A percentile compares a stretch with the other conserved stretches of the same genome.
phyloP scores from a whole-genome alignment of 2,113 vertebrate species.

The Puntigrus tetrazona region DNA sequence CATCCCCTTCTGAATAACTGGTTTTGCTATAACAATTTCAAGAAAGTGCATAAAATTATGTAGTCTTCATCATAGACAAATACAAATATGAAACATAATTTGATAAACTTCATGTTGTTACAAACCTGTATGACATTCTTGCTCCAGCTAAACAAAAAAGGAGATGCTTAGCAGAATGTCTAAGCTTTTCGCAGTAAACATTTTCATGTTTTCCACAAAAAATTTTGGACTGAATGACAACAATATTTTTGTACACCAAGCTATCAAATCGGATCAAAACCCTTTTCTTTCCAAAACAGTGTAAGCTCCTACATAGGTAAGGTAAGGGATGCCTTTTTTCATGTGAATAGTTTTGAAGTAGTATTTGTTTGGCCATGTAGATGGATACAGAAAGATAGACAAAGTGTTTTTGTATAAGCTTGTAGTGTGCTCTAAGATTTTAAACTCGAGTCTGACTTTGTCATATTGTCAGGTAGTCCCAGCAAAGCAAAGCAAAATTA shows the following conservation, averaged over 20 bases:
- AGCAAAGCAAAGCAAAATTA: not conserved
- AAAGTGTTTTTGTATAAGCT: not conserved
- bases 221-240: not conserved
- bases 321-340: not conserved
- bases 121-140: not conserved
- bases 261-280: not conserved
- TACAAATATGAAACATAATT: not conserved
- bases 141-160: not conserved
- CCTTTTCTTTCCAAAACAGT: too few species aligned
- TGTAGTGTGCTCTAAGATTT: not conserved
- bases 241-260: not conserved
- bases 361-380: not conserved
- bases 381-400: not conserved
- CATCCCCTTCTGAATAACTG: not conserved
- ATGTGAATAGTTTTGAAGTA: not conserved
- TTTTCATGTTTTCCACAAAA: not conserved
- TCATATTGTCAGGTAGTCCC: not conserved
- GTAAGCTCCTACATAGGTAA: not conserved
- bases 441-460: not conserved
- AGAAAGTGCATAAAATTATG: too few species aligned
- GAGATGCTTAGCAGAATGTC: not conserved
- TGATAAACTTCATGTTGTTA: not conserved
- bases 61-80: too few species aligned
- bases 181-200: not conserved
- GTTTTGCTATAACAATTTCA: not conserved